phyloP scores from a whole-genome alignment of 1,140 invertebrate genomes.

The Caenorhabditis briggsae region DNA sequence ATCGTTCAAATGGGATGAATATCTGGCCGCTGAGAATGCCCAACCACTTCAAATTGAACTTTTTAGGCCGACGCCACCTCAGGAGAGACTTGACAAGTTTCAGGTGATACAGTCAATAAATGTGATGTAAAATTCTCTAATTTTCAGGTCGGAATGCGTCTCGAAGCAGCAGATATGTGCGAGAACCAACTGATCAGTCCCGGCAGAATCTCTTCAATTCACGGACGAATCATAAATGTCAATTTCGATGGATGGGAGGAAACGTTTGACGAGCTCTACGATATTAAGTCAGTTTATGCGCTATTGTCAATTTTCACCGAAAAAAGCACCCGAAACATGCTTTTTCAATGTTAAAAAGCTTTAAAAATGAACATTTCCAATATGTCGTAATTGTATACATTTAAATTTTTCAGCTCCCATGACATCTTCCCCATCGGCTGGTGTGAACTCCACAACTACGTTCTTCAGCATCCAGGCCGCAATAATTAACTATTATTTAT shows the following conservation, averaged over 20 bases:
- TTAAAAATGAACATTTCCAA: background rate
- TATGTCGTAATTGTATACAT: too few species aligned
- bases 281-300: slow-evolving; percentile 9
- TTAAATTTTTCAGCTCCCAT: background rate
- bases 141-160: slow-evolving; percentile 11
- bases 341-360: too few species aligned
- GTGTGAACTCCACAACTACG: background rate
- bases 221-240: slow-evolving; percentile 37
- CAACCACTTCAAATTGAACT: background rate
- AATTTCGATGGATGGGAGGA: slow-evolving; percentile 32
- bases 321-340: too few species aligned
- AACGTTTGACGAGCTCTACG: slow-evolving; percentile 16
- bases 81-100: slow-evolving; percentile 38
- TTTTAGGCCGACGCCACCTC: background rate
- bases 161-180: slow-evolving; percentile 33
- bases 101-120: background rate
- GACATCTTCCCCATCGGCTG: background rate
- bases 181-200: slow-evolving; percentile 33
- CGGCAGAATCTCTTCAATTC: background rate
- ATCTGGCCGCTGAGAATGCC: background rate
- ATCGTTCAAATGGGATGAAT: slow-evolving; percentile 19
- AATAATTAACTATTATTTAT: too few species aligned
- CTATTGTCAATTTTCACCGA: too few species aligned
- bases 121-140: too few species aligned
- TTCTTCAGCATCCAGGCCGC: too few species aligned